These are phyloP conservation scores for Neodon shergylaensis DNA, from an alignment of 2,113 vertebrate species.

Conservation along the genomic window DNA sequence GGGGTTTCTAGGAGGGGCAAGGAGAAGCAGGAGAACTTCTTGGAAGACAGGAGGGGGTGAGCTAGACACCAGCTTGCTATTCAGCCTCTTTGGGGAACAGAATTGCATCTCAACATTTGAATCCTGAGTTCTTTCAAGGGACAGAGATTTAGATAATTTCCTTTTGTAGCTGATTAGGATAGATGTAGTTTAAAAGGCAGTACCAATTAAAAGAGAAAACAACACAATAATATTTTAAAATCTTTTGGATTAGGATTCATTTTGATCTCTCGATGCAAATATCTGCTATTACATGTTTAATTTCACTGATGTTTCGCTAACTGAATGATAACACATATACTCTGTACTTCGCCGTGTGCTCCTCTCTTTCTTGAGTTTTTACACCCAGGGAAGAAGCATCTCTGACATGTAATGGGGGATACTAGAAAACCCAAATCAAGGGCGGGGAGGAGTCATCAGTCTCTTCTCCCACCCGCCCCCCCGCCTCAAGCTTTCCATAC, in stretches of 20 bases:
- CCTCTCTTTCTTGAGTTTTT: neutral
- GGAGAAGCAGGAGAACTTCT: too few relatives aligned
- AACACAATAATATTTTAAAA: neutral
- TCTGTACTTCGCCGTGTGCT: neutral
- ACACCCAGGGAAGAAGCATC: neutral
- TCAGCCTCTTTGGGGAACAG: too few relatives aligned
- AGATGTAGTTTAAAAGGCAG: too few relatives aligned
- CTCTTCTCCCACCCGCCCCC: fast-evolving
- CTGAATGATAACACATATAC: neutral
- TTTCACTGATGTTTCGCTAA: neutral
- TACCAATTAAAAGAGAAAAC: too few relatives aligned
- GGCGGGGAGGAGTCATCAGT: neutral
- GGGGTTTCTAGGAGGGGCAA: too few relatives aligned
- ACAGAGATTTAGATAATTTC: too few relatives aligned
- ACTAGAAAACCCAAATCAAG: neutral
- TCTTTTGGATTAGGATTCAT: neutral
- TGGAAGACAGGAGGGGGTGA: too few relatives aligned
- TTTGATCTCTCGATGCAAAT: neutral
- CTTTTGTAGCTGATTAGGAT: too few relatives aligned
- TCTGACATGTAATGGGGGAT: neutral
- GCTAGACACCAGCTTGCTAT: too few relatives aligned
- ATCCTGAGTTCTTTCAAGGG: too few relatives aligned
- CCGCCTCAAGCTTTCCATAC: neutral
- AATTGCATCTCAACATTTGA: too few relatives aligned
- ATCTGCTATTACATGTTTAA: neutral